Evolutionary conservation across 2,113 vertebrate species (phyloP).

Genomic region (Picathartes gymnocephalus): DNA sequence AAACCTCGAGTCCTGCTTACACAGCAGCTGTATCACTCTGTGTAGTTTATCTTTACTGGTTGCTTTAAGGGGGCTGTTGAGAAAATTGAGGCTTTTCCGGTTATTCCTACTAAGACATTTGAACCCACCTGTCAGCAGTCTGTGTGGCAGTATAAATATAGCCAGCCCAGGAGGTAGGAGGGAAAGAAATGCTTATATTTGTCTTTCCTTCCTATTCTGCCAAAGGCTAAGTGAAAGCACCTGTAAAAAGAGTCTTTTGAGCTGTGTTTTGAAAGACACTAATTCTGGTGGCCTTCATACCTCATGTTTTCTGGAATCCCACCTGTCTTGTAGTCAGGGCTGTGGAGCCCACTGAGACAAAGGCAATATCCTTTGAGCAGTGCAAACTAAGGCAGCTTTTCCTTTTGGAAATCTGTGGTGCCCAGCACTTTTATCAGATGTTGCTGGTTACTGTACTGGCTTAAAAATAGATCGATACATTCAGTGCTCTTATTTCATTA

Average conservation of each 20-base stretch:
- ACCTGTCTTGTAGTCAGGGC: neutral
- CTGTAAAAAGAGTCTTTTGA: neutral
- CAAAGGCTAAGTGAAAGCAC: neutral
- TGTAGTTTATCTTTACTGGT: neutral
- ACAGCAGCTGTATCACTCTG: neutral
- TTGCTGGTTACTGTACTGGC: neutral
- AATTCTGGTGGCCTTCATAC: neutral
- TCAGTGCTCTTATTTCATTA: neutral
- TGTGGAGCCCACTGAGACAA: neutral
- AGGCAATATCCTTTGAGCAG: neutral
- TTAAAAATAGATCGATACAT: neutral
- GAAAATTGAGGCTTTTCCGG: slow-evolving; percentile 18
- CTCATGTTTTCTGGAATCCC: fast-evolving
- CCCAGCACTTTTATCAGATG: neutral
- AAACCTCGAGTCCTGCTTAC: neutral
- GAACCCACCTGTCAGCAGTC: neutral
- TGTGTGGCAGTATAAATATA: neutral
- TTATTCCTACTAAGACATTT: neutral
- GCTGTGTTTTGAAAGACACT: neutral
- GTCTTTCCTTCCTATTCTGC: neutral
- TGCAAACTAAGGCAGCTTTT: neutral
- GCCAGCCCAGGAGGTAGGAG: neutral
- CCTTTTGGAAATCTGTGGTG: neutral
- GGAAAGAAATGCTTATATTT: neutral
- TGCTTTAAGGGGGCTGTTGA: neutral